Evolutionary conservation across 2,113 vertebrate genomes (phyloP).

Genomic region (Ondatra zibethicus): DNA sequence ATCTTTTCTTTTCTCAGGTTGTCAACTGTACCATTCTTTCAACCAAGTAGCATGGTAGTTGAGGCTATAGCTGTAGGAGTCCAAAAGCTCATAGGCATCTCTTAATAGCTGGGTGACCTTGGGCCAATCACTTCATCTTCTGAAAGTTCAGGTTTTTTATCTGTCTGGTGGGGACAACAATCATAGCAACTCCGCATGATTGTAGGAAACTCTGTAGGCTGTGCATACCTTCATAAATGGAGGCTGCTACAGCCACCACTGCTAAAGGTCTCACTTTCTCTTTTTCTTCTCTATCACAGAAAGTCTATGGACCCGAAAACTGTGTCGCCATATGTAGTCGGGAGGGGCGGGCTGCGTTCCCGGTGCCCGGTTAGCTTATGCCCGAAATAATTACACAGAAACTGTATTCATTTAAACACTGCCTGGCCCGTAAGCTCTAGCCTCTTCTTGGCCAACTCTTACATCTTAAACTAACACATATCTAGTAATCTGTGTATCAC

Average conservation of each 20-base stretch:
- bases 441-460: no score
- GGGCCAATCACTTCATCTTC: neutral
- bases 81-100: neutral
- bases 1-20: neutral
- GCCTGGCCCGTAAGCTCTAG: no score
- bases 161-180: neutral
- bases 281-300: neutral
- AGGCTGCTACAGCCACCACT: neutral
- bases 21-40: neutral
- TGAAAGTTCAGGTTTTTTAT: conserved; percentile 9
- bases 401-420: no score
- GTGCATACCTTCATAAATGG: neutral
- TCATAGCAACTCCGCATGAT: neutral
- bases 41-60: neutral
- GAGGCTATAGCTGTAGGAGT: neutral
- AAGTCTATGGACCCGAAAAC: neutral
- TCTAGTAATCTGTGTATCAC: no score
- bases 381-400: no score
- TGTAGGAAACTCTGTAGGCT: neutral
- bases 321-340: no score
- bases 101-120: neutral
- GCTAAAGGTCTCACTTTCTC: neutral
- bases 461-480: no score
- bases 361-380: no score
- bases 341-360: no score